Base-by-base conservation (phyloP, 1,140 invertebrate genomes). In the Galleria mellonella region DNA sequence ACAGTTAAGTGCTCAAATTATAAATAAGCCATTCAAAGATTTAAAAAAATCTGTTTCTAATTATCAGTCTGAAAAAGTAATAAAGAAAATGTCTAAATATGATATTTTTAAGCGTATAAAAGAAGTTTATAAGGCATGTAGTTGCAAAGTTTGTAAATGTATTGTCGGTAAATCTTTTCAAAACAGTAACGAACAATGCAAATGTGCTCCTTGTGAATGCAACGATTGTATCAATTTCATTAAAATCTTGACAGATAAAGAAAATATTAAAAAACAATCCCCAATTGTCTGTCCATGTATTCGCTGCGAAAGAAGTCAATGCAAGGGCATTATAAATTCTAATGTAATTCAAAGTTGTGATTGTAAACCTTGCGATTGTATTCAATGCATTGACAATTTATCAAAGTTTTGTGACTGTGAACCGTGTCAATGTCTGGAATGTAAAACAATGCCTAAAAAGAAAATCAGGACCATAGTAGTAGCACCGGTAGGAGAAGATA, bases 141-240 rank as follows among this genome's bases (percentile, higher is more conserved):
- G 63, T 37, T 83, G 76, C 32, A 79, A 73, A 59, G 61, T 77
- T 9, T 81, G 79, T 31, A 69, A 79, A 43, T 83, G 79, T 39
- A 54, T 78, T 32, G 36, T 48, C n/a, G 51, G 53, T 0, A 68
- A 47, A 32, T 41, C 53, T 0, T 10, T 29, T 10, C 29, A 15
- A 29, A 12, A 15, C 23, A 15, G 36, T 10, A 62, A 54, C 27
- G 42, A 59, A 15, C 9, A 30, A 8, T 73, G 66, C 23, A 53
- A 65, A 9, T 72, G 70, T 51, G 53, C 66, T 41, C 64, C 68
- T 33, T 74, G 73, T 45, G 55, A 69, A 27, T 74, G 63, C 35
- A 41, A 49, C 1, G 62, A 75, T 12, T 71, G 70, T 37, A 49
- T 29, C 33, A 47, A 48, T 29, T 52, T 30, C 32, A 37, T 29